Conservation (phyloP, 2,113 vertebrate species). For the Fulica atra region DNA sequence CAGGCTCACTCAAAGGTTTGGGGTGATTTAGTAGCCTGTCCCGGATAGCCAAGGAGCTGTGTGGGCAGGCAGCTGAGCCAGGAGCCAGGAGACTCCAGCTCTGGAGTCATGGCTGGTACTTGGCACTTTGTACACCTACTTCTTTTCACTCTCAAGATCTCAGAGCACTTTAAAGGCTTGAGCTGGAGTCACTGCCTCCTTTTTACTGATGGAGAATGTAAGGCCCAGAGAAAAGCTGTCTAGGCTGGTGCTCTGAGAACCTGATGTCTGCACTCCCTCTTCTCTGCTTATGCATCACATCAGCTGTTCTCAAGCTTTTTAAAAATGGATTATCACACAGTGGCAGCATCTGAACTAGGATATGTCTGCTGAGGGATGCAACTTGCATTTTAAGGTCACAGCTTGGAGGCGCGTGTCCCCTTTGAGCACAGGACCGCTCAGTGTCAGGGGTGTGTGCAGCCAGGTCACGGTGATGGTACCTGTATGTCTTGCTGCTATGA, state of each 20-base stretch:
- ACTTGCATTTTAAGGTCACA: neutral
- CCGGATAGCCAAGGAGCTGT: constrained; percentile 18
- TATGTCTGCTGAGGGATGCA: neutral
- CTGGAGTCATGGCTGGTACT: neutral
- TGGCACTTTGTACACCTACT: neutral
- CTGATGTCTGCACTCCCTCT: neutral
- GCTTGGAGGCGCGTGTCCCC: neutral
- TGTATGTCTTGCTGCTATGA: neutral
- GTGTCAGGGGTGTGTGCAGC: neutral
- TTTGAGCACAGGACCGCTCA: neutral
- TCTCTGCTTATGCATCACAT: neutral
- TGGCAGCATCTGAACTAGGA: neutral
- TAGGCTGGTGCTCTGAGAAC: neutral
- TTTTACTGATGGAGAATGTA: neutral
- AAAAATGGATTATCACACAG: neutral
- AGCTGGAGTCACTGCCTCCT: neutral
- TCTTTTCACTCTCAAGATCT: neutral
- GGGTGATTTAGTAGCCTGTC: constrained; percentile 85
- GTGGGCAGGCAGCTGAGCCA: constrained; percentile 21
- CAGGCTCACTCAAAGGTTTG: constrained; percentile 79
- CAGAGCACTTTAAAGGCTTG: neutral
- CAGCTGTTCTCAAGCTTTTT: neutral
- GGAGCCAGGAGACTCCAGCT: neutral
- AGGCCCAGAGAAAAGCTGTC: neutral
- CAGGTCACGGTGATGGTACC: neutral